phyloP scores from a whole-genome alignment of 2,888 invertebrate genomes.

The Tanypteryx hageni region DNA sequence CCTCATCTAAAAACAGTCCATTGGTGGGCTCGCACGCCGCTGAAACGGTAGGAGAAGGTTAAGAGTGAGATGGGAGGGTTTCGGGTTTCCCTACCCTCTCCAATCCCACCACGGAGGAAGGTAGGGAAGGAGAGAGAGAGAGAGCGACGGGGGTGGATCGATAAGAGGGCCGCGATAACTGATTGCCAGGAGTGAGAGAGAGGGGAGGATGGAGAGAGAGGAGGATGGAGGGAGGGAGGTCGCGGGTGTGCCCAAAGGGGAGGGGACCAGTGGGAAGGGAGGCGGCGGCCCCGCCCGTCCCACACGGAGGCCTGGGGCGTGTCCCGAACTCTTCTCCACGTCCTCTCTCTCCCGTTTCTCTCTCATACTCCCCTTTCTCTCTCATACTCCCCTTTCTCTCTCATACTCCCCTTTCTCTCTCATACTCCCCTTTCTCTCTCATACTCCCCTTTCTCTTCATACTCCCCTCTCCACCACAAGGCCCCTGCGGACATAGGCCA shows the following conservation, averaged over 20 bases:
- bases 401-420: background rate
- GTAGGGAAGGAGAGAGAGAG: background rate
- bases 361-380: background rate
- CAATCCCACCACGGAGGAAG: background rate
- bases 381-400: background rate
- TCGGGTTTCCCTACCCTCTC: constrained; percentile 13
- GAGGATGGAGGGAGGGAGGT: background rate
- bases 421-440: background rate
- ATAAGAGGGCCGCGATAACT: constrained; percentile 43
- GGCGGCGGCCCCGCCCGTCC: constrained; percentile 30
- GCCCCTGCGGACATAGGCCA: constrained; percentile 35
- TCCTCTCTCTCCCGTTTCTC: background rate
- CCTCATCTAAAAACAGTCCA: no score
- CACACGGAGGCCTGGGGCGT: constrained; percentile 18
- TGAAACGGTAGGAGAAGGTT: background rate
- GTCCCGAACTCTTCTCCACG: background rate
- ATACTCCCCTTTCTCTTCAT: no score
- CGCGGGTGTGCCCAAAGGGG: constrained; percentile 11
- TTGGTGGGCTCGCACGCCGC: no score
- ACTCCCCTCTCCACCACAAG: background rate
- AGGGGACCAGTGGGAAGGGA: background rate
- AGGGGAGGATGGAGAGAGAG: background rate
- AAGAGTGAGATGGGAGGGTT: background rate
- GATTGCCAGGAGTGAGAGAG: constrained; percentile 33
- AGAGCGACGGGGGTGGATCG: constrained; percentile 45